Base-by-base conservation (phyloP, 2,113 vertebrate species). In the Larimichthys crocea region DNA sequence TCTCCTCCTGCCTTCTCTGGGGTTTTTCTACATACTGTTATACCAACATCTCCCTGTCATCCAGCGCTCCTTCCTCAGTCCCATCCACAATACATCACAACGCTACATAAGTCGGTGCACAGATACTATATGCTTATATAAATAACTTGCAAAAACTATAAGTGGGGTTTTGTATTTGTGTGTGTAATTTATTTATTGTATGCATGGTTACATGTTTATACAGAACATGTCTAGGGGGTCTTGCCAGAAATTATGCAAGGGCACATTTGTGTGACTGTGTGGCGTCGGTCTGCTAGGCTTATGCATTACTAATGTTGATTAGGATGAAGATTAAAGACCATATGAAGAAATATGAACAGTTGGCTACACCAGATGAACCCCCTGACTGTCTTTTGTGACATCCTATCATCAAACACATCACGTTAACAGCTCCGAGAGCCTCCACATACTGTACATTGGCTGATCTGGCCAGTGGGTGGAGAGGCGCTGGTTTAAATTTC, bases 271-370 rank as follows among this genome's bases (percentile, higher is more conserved):
- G 20, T 57, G 16, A 46, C 22, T 56, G 9, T 40, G 60, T 63
- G 46, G 14, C 16, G 52, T 20, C 2, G 5, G 24, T 46, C 40
- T 73, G 35, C 62, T 26, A 64, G n/a, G 7, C 50, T 57, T 69
- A 75, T 76, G 75, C 62, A 74, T 79, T 24, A 73, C 79, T 71
- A 42, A 79, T 83, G 81, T 49, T 84, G 48, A 77, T 44, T n/a
- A 71, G 15, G 59, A 17, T 4, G 46, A 49, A 79, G 77, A 81
- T 29, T 3, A 78, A 57, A 78, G 57, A 19, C 17, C 31, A 55
- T 31, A 50, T 74, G 57, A 80, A 50, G 19, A 55, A 77, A 79
- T 72, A 66, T 26, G 76, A 84, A 79, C 48, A 81, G 69, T 85
- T 79, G 67, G 74, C 79, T 29, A 17, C 44, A 76, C 11, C 74